Evolutionary conservation across 2,888 invertebrate genomes (phyloP), one percentile per base, ranked within the genome.

Genomic region (Reticulitermes lucifugus): DNA sequence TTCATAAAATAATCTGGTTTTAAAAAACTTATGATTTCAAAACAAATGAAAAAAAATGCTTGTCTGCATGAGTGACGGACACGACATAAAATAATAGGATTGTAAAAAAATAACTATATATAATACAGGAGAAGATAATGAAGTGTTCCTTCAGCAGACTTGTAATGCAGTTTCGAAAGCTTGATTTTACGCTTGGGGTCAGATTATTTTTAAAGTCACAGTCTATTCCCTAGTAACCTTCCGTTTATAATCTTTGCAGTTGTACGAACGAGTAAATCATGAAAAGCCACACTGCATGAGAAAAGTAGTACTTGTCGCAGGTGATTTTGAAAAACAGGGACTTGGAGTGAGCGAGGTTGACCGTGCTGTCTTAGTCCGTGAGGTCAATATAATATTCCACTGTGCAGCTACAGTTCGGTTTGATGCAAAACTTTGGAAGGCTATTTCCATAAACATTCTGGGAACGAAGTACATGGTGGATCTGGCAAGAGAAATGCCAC

Each of bases 341-440:
- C 87, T 91, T 77, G 90, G 91, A 29, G 88, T 90, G 75, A 88
- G 88, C 84, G 86, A 88, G 29, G 89, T 90, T 55, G 90, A 91
- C 83, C 91, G 92, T 87, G 87, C 87, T 79, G 86, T 87, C 18
- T 85, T 89, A 29, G 85, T 85, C 60, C 89, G 91, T 14, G 90
- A 91, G 77, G 91, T 93, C 18, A 89, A 91, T 75, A 89, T 94
- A 77, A 93, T 94, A 41, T 93, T 93, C 88, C 93, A 93, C 89
- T 92, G 93, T 81, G 93, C 93, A 12, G 93, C 93, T 35, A 93
- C 93, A 12, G 92, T 94, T 77, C 91, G 91, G 87, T 94, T 94
- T 88, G 93, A 93, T 88, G 93, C 93, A 88, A 91, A 91, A n/a
- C 90, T 94, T 65, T 91, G 91, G 90, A 88, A 91, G 35, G 92